Evolutionary conservation across 2,888 invertebrate species (phyloP).

Genomic region (Drosophila atripex): DNA sequence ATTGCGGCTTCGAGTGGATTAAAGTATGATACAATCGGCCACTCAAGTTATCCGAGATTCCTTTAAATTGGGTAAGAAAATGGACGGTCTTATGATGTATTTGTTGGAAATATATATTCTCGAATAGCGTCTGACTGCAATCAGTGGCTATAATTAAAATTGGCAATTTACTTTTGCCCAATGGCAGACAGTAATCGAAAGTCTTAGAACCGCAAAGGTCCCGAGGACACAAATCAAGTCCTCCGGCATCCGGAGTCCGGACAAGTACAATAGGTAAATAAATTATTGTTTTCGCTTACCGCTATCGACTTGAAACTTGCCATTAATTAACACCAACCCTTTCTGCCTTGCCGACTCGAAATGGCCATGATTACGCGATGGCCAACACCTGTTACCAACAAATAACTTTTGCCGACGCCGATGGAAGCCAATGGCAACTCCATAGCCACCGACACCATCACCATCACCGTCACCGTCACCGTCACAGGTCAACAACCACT

Average conservation of each 20-base stretch:
- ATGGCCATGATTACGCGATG: slow-evolving; percentile 30
- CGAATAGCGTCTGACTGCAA: background rate
- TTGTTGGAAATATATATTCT: background rate
- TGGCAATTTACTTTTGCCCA: slow-evolving; percentile 7
- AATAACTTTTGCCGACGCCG: slow-evolving; percentile 16
- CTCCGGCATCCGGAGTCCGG: slow-evolving; percentile 4
- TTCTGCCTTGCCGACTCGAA: slow-evolving; percentile 16
- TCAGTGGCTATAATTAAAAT: background rate
- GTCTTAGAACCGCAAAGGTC: slow-evolving; percentile 6
- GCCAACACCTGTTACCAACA: slow-evolving; percentile 43
- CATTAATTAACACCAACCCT: slow-evolving; percentile 44
- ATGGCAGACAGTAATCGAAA: background rate
- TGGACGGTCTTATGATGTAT: background rate
- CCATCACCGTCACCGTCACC: slow-evolving; percentile 2
- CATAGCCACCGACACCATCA: background rate
- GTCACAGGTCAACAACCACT: slow-evolving; percentile 47
- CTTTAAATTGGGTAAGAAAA: background rate
- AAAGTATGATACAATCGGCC: slow-evolving; percentile 5
- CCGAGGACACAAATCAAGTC: slow-evolving; percentile 28
- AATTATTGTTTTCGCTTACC: slow-evolving; percentile 40
- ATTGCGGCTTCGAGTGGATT: slow-evolving; percentile 23
- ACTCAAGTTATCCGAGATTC: slow-evolving; percentile 2
- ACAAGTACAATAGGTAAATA: slow-evolving; percentile 29
- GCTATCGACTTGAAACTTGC: slow-evolving; percentile 32
- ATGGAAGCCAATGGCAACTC: slow-evolving; percentile 1